These are phyloP conservation scores for Heliopora coerulea DNA, from an alignment of 92 coral and sea anemone genomes.

Conservation along the genomic window DNA sequence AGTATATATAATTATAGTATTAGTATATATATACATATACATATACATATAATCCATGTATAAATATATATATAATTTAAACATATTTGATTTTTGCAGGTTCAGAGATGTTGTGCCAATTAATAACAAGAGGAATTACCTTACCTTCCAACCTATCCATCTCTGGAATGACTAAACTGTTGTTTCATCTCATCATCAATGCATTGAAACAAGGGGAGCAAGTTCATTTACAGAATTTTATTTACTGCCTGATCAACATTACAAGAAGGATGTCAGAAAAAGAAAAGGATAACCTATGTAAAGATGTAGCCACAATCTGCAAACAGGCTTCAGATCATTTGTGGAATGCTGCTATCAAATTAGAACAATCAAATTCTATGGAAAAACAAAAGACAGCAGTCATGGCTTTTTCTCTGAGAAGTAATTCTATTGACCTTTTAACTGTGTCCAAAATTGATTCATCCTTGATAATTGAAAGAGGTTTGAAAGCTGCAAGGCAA, in stretches of 20 bases:
- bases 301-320: constrained; percentile 19
- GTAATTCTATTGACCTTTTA: constrained; percentile 13
- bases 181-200: constrained; percentile 21
- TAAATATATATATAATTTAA: too few species aligned
- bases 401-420: constrained; percentile 24
- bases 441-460: constrained; percentile 7
- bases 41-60: neutral
- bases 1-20: too few species aligned
- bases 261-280: neutral
- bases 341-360: constrained; percentile 44
- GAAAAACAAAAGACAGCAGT: constrained; percentile 13
- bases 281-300: neutral
- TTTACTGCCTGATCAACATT: constrained; percentile 12
- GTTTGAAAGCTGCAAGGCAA: constrained; percentile 36
- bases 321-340: constrained; percentile 26
- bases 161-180: neutral
- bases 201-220: constrained; percentile 10
- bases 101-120: constrained; percentile 20
- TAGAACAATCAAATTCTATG: constrained; percentile 14
- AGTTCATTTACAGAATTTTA: constrained; percentile 12
- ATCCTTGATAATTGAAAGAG: constrained; percentile 1
- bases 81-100: constrained; percentile 1
- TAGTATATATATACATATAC: too few species aligned
- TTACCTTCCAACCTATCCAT: constrained; percentile 19
- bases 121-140: constrained; percentile 16